Base-by-base conservation (phyloP, 2,797 vertebrate genomes). In the Kryptopterus vitreolus region DNA sequence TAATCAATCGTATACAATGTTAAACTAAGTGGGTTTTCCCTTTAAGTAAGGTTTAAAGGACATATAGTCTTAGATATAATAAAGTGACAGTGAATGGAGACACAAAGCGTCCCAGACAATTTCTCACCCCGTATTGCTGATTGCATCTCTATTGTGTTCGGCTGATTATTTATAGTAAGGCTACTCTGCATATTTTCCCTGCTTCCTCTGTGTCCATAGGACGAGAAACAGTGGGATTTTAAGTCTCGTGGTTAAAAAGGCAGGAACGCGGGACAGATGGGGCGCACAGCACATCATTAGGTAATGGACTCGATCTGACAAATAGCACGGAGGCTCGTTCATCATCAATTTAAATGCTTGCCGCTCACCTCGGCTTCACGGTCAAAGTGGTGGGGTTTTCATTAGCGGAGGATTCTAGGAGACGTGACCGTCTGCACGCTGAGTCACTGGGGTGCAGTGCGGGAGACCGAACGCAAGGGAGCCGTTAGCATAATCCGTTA, bases 401-500 rank as follows among this genome's bases (percentile, higher is more conserved):
- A 81, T 84, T 80, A 81, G 62, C 26, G n/a, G 76, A 80, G 46
- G 78, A 77, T 72, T 68, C 35, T 31, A 63, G 77, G 72, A 78
- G 76, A 65, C 62, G 26, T 70, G 80, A 81, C 76, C 26, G 70
- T 76, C 77, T 79, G 78, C 82, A 55, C 84, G 88, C 85, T 77
- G 84, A 87, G 85, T 88, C 87, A 87, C 80, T 77, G 55, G 61
- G 76, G 52, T n/a, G n/a, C 55, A 71, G 66, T 66, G 82, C 50
- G 52, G 75, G 78, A 61, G 81, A 82, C 78, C 20, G 78, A 78
- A 85, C 55, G 59, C 31, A 43, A 58, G 24, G n/a, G 78, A 62
- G 63, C 83, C 81, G 86, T 86, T 86, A 82, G 78, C 75, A 74
- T 85, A 84, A 86, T 87, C 75, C 66, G 69, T 84, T 86, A 68